phyloP scores from a whole-genome alignment of 1,140 invertebrate genomes.

The Mylabris phalerata region DNA sequence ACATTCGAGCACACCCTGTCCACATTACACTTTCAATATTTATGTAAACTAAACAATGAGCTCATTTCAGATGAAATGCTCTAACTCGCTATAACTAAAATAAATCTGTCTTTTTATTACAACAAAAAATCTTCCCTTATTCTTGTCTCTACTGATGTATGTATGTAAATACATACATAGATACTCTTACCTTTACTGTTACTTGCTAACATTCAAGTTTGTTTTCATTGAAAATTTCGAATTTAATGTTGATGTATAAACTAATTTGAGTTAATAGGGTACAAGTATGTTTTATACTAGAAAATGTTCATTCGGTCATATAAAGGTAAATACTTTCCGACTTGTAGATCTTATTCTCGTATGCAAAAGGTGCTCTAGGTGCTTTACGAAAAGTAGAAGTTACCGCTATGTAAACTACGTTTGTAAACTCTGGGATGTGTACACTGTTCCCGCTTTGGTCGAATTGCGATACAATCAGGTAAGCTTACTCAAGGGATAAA shows the following conservation, averaged over 20 bases:
- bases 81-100: too few relatives aligned
- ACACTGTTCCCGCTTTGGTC: constrained; percentile 11
- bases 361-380: constrained; percentile 26
- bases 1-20: constrained; percentile 8
- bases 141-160: too few relatives aligned
- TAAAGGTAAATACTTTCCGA: constrained; percentile 28
- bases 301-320: constrained; percentile 19
- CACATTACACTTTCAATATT: constrained; percentile 20
- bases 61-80: neutral
- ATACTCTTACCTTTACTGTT: too few relatives aligned
- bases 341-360: constrained; percentile 24
- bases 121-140: too few relatives aligned
- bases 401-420: constrained; percentile 26
- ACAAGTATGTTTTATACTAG: neutral
- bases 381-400: constrained; percentile 24
- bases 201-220: too few relatives aligned
- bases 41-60: constrained; percentile 19
- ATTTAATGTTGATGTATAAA: too few relatives aligned
- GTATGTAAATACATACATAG: too few relatives aligned
- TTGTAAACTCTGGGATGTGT: constrained; percentile 22
- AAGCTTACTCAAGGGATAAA: constrained; percentile 19
- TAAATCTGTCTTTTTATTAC: too few relatives aligned
- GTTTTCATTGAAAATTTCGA: too few relatives aligned
- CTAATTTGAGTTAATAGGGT: neutral
- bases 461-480: constrained; percentile 25